Conservation (phyloP, 2,113 vertebrate species). For the Alaudala cheleensis region DNA sequence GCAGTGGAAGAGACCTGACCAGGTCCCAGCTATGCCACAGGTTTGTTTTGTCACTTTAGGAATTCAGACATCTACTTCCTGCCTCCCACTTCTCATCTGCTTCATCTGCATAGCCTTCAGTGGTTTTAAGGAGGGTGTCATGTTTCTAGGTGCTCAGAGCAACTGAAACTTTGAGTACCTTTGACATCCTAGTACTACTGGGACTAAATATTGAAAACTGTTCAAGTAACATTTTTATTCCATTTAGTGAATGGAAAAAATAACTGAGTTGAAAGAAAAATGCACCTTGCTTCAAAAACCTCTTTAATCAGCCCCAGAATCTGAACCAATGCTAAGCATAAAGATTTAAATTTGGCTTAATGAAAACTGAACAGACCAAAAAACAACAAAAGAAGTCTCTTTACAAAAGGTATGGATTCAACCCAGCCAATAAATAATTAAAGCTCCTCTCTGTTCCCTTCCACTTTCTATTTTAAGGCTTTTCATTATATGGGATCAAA, state of each 20-base stretch:
- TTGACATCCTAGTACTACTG: not conserved
- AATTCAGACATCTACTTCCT: not conserved
- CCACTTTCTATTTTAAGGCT: conserved; percentile 52
- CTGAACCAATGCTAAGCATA: conserved; percentile 19
- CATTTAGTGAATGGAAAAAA: not conserved
- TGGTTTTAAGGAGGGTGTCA: not conserved
- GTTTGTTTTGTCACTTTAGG: not conserved
- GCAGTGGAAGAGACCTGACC: not conserved
- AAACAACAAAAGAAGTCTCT: conserved; percentile 40
- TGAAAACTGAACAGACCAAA: conserved; percentile 53
- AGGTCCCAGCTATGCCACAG: not conserved
- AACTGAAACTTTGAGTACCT: not conserved
- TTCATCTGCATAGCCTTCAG: not conserved
- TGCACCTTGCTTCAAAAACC: not conserved
- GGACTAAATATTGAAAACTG: not conserved
- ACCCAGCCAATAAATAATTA: conserved; percentile 57
- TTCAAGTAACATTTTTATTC: not conserved
- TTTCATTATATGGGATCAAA: conserved; percentile 58
- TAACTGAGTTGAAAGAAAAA: not conserved
- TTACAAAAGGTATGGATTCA: conserved; percentile 36
- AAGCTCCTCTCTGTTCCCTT: conserved; percentile 58
- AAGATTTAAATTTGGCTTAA: conserved; percentile 51
- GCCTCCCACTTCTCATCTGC: not conserved
- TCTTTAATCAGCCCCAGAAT: conserved; percentile 31
- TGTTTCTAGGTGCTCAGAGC: not conserved